phyloP scores from a whole-genome alignment of 2,888 invertebrate species.

The Lissonota sp. region DNA sequence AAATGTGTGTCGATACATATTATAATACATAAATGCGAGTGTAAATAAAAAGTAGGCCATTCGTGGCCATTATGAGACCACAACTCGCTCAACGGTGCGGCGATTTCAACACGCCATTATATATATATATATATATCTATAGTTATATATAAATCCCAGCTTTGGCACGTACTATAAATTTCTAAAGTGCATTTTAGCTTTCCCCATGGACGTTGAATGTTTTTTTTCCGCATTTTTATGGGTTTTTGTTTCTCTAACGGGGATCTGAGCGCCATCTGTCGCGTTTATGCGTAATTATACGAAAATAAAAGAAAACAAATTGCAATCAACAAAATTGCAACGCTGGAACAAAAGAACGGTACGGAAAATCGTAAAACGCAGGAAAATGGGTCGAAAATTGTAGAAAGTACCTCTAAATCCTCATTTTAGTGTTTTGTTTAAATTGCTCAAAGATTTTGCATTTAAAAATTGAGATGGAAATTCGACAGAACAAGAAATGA shows the following conservation, averaged over 20 bases:
- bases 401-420: background rate
- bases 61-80: constrained; percentile 36
- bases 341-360: background rate
- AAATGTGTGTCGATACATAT: constrained; percentile 49
- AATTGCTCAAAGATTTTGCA: too few species aligned
- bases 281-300: background rate
- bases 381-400: background rate
- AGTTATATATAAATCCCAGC: constrained; percentile 5
- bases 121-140: background rate
- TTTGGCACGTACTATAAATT: constrained; percentile 46
- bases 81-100: constrained; percentile 18
- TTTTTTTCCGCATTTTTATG: background rate
- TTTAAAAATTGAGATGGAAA: too few species aligned
- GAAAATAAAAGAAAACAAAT: background rate
- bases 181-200: constrained; percentile 59
- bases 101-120: constrained; percentile 37
- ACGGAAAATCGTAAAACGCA: constrained; percentile 9
- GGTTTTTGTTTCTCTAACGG: background rate
- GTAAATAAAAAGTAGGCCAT: constrained; percentile 46
- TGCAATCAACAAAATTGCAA: background rate
- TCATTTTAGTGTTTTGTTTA: too few species aligned
- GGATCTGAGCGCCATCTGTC: constrained; percentile 31
- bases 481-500: too few species aligned
- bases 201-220: constrained; percentile 34
- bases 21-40: constrained; percentile 30